phyloP scores from a whole-genome alignment of 2,888 invertebrate genomes.

The Tetropium fuscum region DNA sequence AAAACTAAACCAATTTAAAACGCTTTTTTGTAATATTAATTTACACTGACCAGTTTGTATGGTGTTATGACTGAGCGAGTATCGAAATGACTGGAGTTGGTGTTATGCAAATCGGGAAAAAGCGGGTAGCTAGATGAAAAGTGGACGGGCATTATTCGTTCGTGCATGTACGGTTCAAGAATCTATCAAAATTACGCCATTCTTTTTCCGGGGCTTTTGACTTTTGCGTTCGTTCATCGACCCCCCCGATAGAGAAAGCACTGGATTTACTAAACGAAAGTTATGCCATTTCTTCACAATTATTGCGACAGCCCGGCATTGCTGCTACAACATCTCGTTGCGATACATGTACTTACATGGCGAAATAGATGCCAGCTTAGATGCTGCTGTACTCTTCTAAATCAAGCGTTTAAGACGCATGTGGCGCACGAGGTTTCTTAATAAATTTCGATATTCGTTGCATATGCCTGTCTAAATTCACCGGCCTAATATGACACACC shows the following conservation, averaged over 20 bases:
- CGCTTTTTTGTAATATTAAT: no score
- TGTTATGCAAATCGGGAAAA: conserved; percentile 18
- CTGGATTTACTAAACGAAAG: conserved; percentile 45
- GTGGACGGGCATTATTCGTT: conserved; percentile 12
- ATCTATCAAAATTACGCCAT: conserved; percentile 54
- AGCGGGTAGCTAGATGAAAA: conserved; percentile 9
- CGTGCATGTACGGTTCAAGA: conserved; percentile 38
- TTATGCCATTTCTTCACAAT: conserved; percentile 44
- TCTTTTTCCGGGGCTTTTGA: conserved; percentile 59
- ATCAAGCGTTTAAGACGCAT: no score
- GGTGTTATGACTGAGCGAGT: no score
- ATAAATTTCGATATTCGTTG: no score
- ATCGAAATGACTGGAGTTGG: no score
- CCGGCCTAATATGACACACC: no score
- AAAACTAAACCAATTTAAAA: no score
- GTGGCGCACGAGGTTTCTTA: no score
- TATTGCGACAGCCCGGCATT: conserved; percentile 36
- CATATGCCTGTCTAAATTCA: no score
- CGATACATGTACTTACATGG: conserved; percentile 27
- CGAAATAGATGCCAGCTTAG: conserved; percentile 3
- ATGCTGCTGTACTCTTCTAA: background rate
- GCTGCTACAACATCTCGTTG: conserved; percentile 39
- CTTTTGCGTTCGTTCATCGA: conserved; percentile 43
- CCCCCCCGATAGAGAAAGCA: conserved; percentile 42
- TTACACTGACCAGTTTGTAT: no score